A percentile compares a stretch with the other conserved stretches of the same genome.
Conservation (phyloP, 2,888 invertebrate genomes). For the Heliothis peltigera region DNA sequence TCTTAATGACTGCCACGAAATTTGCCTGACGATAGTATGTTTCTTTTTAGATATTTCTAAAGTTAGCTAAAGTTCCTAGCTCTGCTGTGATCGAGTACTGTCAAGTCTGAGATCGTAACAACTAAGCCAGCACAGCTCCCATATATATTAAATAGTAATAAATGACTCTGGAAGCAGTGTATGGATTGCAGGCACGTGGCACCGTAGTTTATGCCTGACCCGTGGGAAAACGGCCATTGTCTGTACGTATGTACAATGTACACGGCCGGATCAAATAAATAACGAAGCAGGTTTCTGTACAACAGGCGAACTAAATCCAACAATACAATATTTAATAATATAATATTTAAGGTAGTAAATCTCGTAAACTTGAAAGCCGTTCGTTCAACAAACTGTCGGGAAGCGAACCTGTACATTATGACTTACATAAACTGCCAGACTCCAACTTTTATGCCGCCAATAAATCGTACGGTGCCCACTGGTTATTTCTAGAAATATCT, state of each 20-base stretch:
- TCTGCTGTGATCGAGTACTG: background rate
- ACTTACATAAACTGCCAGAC: constrained; percentile 73
- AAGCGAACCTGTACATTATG: constrained; percentile 75
- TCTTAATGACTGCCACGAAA: too few relatives aligned
- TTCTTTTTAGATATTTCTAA: too few relatives aligned
- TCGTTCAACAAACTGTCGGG: constrained; percentile 61
- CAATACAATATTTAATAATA: constrained; percentile 51
- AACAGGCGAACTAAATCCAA: constrained; percentile 38
- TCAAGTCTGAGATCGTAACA: background rate
- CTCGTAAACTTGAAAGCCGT: constrained; percentile 68
- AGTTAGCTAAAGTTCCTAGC: too few relatives aligned
- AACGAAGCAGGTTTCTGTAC: constrained; percentile 36
- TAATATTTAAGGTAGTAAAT: constrained; percentile 60
- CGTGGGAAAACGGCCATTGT: constrained; percentile 43
- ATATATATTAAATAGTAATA: constrained; percentile 29
- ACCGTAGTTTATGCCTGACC: constrained; percentile 29
- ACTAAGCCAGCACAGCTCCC: background rate
- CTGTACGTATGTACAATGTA: constrained; percentile 16
- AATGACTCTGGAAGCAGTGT: constrained; percentile 3
- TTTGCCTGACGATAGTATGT: too few relatives aligned
- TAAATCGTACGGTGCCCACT: constrained; percentile 73
- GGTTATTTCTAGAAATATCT: constrained; percentile 71
- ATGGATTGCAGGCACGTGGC: constrained; percentile 41
- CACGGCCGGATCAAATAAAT: constrained; percentile 44
- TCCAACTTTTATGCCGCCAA: constrained; percentile 80